A percentile compares a stretch with the other conserved stretches of the same genome.
Conservation (phyloP, 2,888 invertebrate genomes). For the Rutpela maculata region DNA sequence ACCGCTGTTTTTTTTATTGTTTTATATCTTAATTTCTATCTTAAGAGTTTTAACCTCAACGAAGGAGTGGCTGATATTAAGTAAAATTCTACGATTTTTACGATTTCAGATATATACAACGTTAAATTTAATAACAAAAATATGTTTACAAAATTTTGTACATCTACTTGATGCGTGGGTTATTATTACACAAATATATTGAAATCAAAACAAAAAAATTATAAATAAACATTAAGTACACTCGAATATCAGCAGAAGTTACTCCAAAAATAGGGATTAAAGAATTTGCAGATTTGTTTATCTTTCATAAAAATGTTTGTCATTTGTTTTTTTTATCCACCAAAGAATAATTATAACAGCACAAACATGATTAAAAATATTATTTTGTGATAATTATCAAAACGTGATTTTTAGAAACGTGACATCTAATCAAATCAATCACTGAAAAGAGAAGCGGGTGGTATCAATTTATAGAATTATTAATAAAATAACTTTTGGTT, state of each 20-base stretch:
- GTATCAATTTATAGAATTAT: too few species aligned
- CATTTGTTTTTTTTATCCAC: too few species aligned
- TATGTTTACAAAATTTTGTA: constrained; percentile 21
- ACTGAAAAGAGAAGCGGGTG: too few species aligned
- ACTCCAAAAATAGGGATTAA: not conserved
- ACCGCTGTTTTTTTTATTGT: too few species aligned
- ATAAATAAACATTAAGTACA: constrained; percentile 6
- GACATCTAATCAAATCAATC: too few species aligned
- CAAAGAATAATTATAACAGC: too few species aligned
- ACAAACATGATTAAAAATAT: too few species aligned
- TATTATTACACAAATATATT: constrained; percentile 4
- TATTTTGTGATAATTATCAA: too few species aligned
- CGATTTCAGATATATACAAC: not conserved
- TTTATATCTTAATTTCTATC: not conserved
- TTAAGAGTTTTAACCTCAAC: not conserved
- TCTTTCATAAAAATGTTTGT: too few species aligned
- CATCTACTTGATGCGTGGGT: constrained; percentile 9
- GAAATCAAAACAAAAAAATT: not conserved
- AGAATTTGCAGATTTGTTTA: too few species aligned
- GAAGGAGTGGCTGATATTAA: constrained; percentile 1
- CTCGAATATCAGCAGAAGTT: not conserved
- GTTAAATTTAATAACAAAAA: constrained; percentile 15
- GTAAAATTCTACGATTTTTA: not conserved
- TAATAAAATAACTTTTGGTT: too few species aligned
- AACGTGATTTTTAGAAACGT: too few species aligned